Evolutionary conservation across 2,888 invertebrate species (phyloP), one percentile per base, ranked within the genome.

Genomic region (Sialis fuliginosa): DNA sequence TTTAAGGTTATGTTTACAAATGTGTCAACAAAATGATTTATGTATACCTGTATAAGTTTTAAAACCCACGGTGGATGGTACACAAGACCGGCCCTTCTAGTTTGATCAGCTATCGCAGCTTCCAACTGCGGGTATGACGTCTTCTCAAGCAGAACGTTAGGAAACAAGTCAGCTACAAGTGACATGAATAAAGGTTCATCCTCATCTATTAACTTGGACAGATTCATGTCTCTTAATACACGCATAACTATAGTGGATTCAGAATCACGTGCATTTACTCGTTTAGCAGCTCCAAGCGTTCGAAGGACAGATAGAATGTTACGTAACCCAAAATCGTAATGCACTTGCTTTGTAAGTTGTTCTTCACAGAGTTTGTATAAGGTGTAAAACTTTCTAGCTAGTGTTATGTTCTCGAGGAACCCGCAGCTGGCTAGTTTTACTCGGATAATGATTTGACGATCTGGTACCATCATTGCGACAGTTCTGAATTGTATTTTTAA

Each of bases 381-480:
- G 0, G 93, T 96, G 67, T 90, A 96, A 68, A 96, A 96, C 64
- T 96, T 96, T 54, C 95, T 74, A 0, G 96, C 91, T 6, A 96
- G 68, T 0, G 91, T 90, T 37, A 95, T 89, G 61, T 96, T 96
- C 64, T 96, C 92, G 39, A 93, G 68, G 63, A 96, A 96, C 31
- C 96, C 96, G 61, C 95, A 95, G 53, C 90, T 89, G 12, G 95
- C 95, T 45, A 96, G 67, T 67, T 96, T 96, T 1, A 96, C 96
- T 52, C 95, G 71, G 54, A 96, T 96, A 58, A 96, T 96, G 58
- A 96, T 96, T 67, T 93, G 95, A 49, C 95, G 70, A 63, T 96
- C 96, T 0, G 96, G 95, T 10, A 96, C 95, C 95, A 96, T 95
- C 96, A 96, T 96, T 39, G 96, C 92, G 0, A 96, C 95, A 0